Percentiles rank a stretch among this genome's conserved stretches.
phyloP scores from a whole-genome alignment of 1,140 invertebrate genomes.

The Drosophila kepulauana region DNA sequence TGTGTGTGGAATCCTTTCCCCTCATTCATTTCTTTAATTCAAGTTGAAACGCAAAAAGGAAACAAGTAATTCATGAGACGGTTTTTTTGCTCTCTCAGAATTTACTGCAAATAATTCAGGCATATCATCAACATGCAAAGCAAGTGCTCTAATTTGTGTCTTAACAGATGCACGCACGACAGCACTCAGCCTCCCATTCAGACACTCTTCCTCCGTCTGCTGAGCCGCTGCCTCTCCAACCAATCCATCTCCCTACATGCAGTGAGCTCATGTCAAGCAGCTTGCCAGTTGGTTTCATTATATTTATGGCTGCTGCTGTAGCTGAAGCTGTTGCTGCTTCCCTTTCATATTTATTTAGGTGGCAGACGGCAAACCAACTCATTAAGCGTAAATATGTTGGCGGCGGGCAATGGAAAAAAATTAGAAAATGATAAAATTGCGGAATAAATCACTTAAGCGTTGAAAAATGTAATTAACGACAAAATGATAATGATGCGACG shows the following conservation, averaged over 20 bases:
- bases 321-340: conserved; percentile 28
- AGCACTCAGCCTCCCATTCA: conserved; percentile 17
- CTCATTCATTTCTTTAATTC: conserved; percentile 10
- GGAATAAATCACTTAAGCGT: conserved; percentile 82
- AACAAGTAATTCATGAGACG: conserved; percentile 9
- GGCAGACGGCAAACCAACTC: conserved; percentile 51
- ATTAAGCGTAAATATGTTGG: conserved; percentile 52
- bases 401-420: conserved; percentile 56
- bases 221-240: neutral
- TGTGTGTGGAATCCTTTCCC: neutral
- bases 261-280: conserved; percentile 30
- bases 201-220: neutral
- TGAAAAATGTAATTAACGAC: conserved; percentile 83
- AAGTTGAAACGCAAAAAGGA: conserved; percentile 4
- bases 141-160: conserved; percentile 66
- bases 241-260: neutral
- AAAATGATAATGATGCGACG: conserved; percentile 79
- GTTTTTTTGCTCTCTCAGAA: neutral
- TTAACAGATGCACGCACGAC: conserved; percentile 56
- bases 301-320: conserved; percentile 39
- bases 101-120: conserved; percentile 48
- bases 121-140: conserved; percentile 51
- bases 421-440: conserved; percentile 83
- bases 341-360: conserved; percentile 64
- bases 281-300: conserved; percentile 46